Evolutionary conservation across 2,888 invertebrate genomes (phyloP).

Genomic region (Drosophila quinaria): DNA sequence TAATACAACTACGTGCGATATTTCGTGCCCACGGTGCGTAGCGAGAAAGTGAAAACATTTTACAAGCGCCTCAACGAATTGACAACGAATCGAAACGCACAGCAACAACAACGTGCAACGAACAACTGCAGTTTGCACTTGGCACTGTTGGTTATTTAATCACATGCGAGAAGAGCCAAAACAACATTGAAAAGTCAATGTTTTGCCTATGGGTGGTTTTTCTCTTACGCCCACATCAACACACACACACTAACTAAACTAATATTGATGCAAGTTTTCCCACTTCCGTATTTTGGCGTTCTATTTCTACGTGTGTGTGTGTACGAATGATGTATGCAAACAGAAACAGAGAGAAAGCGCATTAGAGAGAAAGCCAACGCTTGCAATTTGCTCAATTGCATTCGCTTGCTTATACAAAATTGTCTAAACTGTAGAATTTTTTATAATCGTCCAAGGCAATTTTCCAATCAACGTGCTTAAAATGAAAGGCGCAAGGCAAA

Average conservation of each 20-base stretch:
- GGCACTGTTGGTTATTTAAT: slow-evolving; percentile 74
- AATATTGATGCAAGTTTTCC: slow-evolving; percentile 62
- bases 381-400: slow-evolving; percentile 57
- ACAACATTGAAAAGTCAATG: slow-evolving; percentile 67
- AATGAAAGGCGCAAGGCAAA: slow-evolving; percentile 50
- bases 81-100: slow-evolving; percentile 50
- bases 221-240: slow-evolving; percentile 30
- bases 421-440: slow-evolving; percentile 40
- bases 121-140: slow-evolving; percentile 51
- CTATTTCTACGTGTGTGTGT: slow-evolving; percentile 50
- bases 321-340: slow-evolving; percentile 17
- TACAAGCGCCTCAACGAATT: slow-evolving; percentile 47
- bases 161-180: slow-evolving; percentile 45
- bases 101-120: slow-evolving; percentile 25
- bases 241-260: slow-evolving; percentile 28
- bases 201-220: slow-evolving; percentile 35
- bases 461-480: slow-evolving; percentile 47
- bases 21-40: slow-evolving; percentile 69
- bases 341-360: slow-evolving; percentile 68
- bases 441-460: slow-evolving; percentile 35
- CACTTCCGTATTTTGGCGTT: slow-evolving; percentile 71
- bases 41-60: slow-evolving; percentile 82
- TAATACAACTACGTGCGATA: slow-evolving; percentile 49
- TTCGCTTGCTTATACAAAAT: slow-evolving; percentile 35
- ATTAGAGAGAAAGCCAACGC: slow-evolving; percentile 67